phyloP scores from a whole-genome alignment of 2,797 vertebrate species.

The Benthosema pterotum region DNA sequence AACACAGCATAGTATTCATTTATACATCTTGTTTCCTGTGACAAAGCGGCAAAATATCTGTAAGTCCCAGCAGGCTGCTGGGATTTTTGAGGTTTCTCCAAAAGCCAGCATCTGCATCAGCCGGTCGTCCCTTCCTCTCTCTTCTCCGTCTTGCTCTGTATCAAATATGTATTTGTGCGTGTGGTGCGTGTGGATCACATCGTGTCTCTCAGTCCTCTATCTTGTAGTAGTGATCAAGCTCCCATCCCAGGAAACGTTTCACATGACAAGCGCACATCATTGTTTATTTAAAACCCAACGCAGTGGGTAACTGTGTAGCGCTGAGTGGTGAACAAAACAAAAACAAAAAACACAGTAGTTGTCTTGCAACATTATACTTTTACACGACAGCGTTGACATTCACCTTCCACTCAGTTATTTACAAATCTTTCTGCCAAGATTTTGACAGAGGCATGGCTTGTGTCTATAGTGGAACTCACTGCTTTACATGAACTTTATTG shows the following conservation, averaged over 20 bases:
- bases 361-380: slow-evolving; percentile 7
- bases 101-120: slow-evolving; percentile 61
- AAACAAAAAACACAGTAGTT: slow-evolving; percentile 13
- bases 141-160: slow-evolving; percentile 15
- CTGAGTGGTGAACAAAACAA: background rate
- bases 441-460: background rate
- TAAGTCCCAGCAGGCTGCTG: slow-evolving; percentile 54
- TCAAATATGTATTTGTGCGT: slow-evolving; percentile 8
- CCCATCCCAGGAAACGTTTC: slow-evolving; percentile 9
- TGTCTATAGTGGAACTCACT: too few relatives aligned
- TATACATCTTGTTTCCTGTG: slow-evolving; percentile 66
- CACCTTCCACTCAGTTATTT: background rate
- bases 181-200: slow-evolving; percentile 6
- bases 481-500: too few relatives aligned
- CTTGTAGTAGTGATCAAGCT: slow-evolving; percentile 33
- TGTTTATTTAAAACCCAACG: background rate
- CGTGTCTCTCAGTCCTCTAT: slow-evolving; percentile 10
- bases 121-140: slow-evolving; percentile 1
- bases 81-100: slow-evolving; percentile 48
- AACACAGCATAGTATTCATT: slow-evolving; percentile 55
- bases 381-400: slow-evolving; percentile 14
- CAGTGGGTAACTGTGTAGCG: background rate
- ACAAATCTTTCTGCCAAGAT: background rate
- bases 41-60: slow-evolving; percentile 62
- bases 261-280: slow-evolving; percentile 7